Evolutionary conservation across 2,113 vertebrate species (phyloP).

Genomic region (Pangasianodon hypophthalmus): DNA sequence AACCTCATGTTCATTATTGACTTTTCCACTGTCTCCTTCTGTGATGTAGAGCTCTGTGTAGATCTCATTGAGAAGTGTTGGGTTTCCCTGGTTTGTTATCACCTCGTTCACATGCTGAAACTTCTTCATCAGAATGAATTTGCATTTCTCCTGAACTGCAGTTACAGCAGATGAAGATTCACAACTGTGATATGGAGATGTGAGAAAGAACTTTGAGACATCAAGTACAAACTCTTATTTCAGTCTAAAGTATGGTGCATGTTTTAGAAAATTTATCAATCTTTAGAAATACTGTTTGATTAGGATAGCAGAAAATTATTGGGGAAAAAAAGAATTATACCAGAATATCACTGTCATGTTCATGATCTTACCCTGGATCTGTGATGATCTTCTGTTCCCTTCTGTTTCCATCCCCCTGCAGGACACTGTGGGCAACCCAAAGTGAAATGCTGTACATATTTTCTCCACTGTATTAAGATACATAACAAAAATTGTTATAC

Average conservation of each 20-base stretch:
- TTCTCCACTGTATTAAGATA: too few species aligned
- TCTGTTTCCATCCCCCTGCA: not conserved
- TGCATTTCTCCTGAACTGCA: not conserved
- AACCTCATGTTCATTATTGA: slow-evolving; percentile 1
- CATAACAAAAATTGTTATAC: too few species aligned
- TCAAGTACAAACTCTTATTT: not conserved
- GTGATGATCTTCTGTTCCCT: not conserved
- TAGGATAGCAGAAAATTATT: not conserved
- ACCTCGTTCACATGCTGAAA: not conserved
- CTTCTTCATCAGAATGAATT: not conserved
- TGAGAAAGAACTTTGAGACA: not conserved
- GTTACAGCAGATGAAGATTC: not conserved
- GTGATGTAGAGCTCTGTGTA: too few species aligned
- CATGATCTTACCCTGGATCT: not conserved
- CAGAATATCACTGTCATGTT: not conserved
- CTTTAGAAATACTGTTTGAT: not conserved
- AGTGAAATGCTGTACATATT: not conserved
- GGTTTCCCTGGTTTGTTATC: not conserved
- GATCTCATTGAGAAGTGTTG: not conserved
- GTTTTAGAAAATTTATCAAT: not conserved
- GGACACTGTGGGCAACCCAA: not conserved
- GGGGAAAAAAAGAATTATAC: not conserved
- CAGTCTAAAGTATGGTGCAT: not conserved
- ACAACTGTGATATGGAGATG: not conserved
- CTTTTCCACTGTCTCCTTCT: not conserved